Base-by-base conservation (phyloP, 1,140 invertebrate genomes). In the Amphibalanus amphitrite region DNA sequence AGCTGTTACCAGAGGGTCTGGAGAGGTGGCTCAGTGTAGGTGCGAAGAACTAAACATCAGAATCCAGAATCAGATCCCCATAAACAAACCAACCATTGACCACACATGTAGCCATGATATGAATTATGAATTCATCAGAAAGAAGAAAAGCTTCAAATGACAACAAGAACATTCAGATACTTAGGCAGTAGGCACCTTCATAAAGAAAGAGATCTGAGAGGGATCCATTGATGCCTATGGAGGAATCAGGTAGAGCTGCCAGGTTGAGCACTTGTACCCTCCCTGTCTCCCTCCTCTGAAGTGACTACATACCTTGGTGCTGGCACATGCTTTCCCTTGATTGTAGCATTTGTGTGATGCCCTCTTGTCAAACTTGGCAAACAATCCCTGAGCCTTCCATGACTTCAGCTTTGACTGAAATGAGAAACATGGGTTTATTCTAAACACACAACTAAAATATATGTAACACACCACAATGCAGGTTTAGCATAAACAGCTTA, bases 331-430 rank as follows among this genome's bases (percentile, higher is more conserved):
- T 76, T 89, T 90, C 25, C 93, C 93, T 76, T 90, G 86, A 71
- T 86, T 88, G 79, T 98, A 98, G 76, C 93, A 93, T 77, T 94
- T 93, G 81, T 95, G 92, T 77, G 86, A 86, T 17, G 92, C 90
- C 47, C 93, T 84, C 72, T 93, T 91, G 81, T 99, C 96, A 78
- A 98, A 92, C 79, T 97, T 97, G 76, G 90, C 89, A 91, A 95
- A 98, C 10, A 98, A 79, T 13, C 91, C 92, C 79, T 94, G 90
- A 0, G 94, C 95, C 80, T 95, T 95, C 94, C 95, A 98, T 69
- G 92, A 94, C 59, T 85, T 85, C 26, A 93, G 79, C 77, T 90
- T 90, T 0, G 84, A 82, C 82, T 86, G 78, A 28, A 80, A 77
- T 69, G 75, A 69, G 75, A 71, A 75, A 75, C 6, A 38, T 38